Base-by-base conservation (phyloP, 2,113 vertebrate genomes). In the Cinclus mexicanus region DNA sequence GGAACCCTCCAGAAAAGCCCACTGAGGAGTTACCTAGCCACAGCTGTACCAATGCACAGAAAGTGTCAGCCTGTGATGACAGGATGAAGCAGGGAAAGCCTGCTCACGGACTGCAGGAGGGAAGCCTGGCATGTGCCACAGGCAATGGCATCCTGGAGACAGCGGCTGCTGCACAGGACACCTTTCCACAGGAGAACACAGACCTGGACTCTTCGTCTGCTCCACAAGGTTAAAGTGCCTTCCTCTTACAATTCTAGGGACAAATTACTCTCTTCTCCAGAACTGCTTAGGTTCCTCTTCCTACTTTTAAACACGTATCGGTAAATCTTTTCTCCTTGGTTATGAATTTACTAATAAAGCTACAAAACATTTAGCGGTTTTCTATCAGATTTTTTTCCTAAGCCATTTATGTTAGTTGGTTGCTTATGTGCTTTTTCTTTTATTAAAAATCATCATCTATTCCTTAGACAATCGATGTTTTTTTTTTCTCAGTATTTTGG, bases 201-300 rank as follows among this genome's bases (percentile, higher is more conserved):
- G 63, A 61, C 15, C 52, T 3, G 17, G 81, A 24, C 11, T 15
- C 83, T 1, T 1, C 44, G 0, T 91, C 50, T 89, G 78, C 92
- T 21, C 65, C 95, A 41, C 93, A 77, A 97, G 97, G 97, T 97
- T 63, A 35, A 75, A 18, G 16, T 41, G 50, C 71, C 57, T 61
- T 72, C 3, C 0, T 25, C 17, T 20, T 13, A 5, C 1, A 21
- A 3, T 3, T 19, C 53, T 3, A 9, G 63, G 31, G 13, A 25
- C 37, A 49, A 60, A 31, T 19, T 16, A 10, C n/a, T 71, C 14
- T 19, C 65, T 80, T 33, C 37, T 57, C 56, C 42, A 64, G 35
- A 72, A 8, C 9, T 69, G n/a, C 86, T 78, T 29, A 53, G 10
- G 6, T 41, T 49, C 21, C 64, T 46, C 49, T 57, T 83, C 23